These are phyloP conservation scores for Caenorhabditis sp. DNA, from an alignment of 2,888 invertebrate genomes.

Conservation along the genomic window DNA sequence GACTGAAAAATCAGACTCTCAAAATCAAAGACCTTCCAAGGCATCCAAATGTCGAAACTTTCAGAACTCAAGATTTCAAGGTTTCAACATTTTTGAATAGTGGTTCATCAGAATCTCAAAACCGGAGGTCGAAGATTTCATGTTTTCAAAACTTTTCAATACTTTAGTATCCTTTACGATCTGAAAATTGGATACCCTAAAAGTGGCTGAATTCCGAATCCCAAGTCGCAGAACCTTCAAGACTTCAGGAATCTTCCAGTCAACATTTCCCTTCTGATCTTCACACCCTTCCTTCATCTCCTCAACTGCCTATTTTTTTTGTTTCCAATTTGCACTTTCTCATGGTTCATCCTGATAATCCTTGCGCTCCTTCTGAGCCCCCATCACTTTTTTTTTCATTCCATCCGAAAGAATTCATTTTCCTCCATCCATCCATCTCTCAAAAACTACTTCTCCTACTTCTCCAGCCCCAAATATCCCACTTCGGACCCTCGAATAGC, in stretches of 20 bases:
- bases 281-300: not conserved
- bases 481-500: not conserved
- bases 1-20: too few relatives aligned
- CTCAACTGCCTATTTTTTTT: not conserved
- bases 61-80: too few relatives aligned
- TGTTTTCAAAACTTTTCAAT: not conserved
- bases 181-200: too few relatives aligned
- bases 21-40: too few relatives aligned
- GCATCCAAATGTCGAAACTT: not conserved
- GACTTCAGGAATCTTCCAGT: not conserved
- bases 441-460: conserved; percentile 6
- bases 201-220: too few relatives aligned
- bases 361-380: not conserved
- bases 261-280: not conserved
- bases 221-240: not conserved
- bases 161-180: too few relatives aligned
- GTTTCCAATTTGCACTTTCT: conserved; percentile 35
- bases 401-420: conserved; percentile 6
- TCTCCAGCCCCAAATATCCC: not conserved
- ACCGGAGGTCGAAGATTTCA: too few relatives aligned
- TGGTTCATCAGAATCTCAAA: not conserved
- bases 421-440: conserved; percentile 11
- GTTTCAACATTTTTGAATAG: not conserved
- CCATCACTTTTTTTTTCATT: conserved; percentile 1
- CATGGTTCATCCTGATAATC: conserved; percentile 22